Conservation (phyloP, 2,888 invertebrate genomes). For the Coleophora flavipennella region DNA sequence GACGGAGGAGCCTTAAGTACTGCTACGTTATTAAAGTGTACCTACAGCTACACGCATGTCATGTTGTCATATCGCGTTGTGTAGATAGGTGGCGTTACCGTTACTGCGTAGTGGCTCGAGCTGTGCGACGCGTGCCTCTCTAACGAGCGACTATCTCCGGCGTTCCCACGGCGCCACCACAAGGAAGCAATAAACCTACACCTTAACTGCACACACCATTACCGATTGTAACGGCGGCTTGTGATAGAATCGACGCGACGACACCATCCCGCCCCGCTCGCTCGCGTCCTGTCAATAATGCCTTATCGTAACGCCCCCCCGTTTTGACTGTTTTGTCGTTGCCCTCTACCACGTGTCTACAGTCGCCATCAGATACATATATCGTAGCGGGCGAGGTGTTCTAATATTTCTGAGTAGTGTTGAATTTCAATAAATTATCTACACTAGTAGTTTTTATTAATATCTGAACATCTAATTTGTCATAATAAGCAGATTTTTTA, state of each 20-base stretch:
- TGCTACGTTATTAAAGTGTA: too few relatives aligned
- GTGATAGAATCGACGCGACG: conserved; percentile 49
- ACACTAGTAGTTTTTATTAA: too few relatives aligned
- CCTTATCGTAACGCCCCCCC: conserved; percentile 51
- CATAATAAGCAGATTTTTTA: too few relatives aligned
- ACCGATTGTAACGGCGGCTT: conserved; percentile 63
- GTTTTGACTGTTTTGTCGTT: background rate
- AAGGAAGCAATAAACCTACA: conserved; percentile 69
- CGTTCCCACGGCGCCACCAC: conserved; percentile 55
- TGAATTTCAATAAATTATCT: too few relatives aligned
- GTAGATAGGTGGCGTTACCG: conserved; percentile 22
- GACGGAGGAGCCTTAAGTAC: too few relatives aligned
- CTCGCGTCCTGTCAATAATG: conserved; percentile 47
- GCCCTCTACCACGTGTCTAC: conserved; percentile 1
- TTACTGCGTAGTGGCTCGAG: conserved; percentile 9
- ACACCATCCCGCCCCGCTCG: conserved; percentile 21
- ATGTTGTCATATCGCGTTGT: conserved; percentile 3
- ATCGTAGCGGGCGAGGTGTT: too few relatives aligned
- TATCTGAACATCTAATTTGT: too few relatives aligned
- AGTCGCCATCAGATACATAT: too few relatives aligned
- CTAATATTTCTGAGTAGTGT: too few relatives aligned
- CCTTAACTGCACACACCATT: conserved; percentile 67
- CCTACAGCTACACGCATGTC: background rate
- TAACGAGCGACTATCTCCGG: conserved; percentile 66
- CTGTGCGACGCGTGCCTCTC: conserved; percentile 42